Evolutionary conservation across 2,888 invertebrate species (phyloP), one percentile per base, ranked within the genome.

Genomic region (Luffia ferchaultella): DNA sequence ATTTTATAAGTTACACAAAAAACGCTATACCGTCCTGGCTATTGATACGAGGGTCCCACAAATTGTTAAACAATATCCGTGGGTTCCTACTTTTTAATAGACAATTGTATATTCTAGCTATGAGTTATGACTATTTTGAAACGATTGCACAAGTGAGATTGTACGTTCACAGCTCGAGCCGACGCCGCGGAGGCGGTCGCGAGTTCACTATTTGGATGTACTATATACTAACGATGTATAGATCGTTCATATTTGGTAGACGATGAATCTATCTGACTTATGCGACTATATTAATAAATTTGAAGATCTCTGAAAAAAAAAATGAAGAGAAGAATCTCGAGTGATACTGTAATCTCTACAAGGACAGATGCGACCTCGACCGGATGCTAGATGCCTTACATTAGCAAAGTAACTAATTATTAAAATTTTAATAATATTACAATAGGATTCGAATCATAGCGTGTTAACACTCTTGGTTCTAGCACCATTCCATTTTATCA

Each of bases 401-500:
- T 73, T 68, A 71, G 78, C 73, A 74, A 75, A 73, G 60, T 72
- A 79, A 80, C 80, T 82, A 80, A 82, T 72, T 67, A 70, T 74
- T 70, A 73, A 49, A 77, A 79, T 73, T 70, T 76, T 74, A 70
- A 72, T 76, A 73, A 76, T 73, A 77, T 73, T 76, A 80, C 70
- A 77, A 74, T 82, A 83, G 80, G 76, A 83, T 83, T 80, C 80
- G 80, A 82, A 82, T 80, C 82, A 80, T 78, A 79, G 79, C 83
- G 82, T 78, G 78, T 80, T 78, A 18, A 79, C 83, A 83, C 82
- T 78, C 79, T 76, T 79, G 83, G 78, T 83, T 82, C 82, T 84
- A 85, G 85, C 85, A 85, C 85, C 85, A 84, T 84, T 78, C 84
- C 84, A 73, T 83, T 84, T 82, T 85, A 85, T 85, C 85, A 85